phyloP scores from a whole-genome alignment of 2,113 vertebrate genomes.

The Zosterops borbonicus region DNA sequence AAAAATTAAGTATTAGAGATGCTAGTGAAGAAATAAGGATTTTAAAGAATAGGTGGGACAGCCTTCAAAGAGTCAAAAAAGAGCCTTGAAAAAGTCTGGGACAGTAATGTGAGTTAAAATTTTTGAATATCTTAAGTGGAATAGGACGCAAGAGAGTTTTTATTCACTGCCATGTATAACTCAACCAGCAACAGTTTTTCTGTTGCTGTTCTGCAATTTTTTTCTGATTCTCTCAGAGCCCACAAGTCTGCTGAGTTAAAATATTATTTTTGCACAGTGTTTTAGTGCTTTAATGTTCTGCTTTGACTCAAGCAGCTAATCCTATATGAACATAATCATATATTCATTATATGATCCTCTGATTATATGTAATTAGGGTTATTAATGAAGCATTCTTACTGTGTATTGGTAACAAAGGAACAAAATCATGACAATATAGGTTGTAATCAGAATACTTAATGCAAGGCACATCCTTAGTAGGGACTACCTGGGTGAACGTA shows the following conservation, averaged over 20 bases:
- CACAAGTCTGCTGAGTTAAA: background rate
- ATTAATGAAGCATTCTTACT: background rate
- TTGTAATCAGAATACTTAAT: background rate
- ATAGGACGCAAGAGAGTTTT: background rate
- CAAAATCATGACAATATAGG: background rate
- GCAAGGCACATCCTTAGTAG: background rate
- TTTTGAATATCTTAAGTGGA: background rate
- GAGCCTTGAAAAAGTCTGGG: background rate
- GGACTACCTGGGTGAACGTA: background rate
- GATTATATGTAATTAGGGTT: background rate
- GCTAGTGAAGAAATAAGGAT: background rate
- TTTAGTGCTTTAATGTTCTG: background rate
- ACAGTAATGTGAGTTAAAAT: background rate
- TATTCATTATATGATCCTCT: background rate
- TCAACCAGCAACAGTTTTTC: background rate
- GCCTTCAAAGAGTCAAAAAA: background rate
- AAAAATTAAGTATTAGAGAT: background rate
- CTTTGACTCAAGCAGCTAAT: background rate
- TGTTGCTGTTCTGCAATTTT: background rate
- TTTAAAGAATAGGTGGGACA: background rate
- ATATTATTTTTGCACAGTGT: background rate
- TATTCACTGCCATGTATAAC: accelerated
- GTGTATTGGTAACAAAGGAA: background rate
- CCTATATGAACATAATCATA: background rate
- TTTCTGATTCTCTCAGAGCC: background rate